Evolutionary conservation across 2,888 invertebrate genomes (phyloP), one percentile per base, ranked within the genome.

Genomic region (Pachymerium ferrugineum): DNA sequence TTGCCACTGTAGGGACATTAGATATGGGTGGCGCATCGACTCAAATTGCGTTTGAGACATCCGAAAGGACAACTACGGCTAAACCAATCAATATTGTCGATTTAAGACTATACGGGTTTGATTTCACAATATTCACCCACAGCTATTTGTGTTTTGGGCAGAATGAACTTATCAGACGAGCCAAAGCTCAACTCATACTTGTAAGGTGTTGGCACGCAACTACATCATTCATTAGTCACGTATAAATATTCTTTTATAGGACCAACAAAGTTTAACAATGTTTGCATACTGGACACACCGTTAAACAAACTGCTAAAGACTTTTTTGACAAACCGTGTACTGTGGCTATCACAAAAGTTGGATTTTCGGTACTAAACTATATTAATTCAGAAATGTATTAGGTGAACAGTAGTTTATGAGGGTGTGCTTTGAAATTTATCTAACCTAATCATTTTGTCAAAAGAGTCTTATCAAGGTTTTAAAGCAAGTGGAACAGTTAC

Each of bases 11-110:
- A 2, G 85, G 85, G 3, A 83, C 84, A 3, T 77, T 86, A 72
- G 86, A 86, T 78, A 78, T 86, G 77, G 86, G 86, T 33, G 86
- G 85, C 31, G 85, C 85, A 0, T 85, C 85, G 0, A 84, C 85
- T 14, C 85, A 86, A 79, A 82, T 85, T n/a, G 80, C 85, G 1
- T 83, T 82, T 78, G 78, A 79, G 73, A 76, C 80, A 16, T 78
- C 81, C 5, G 76, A 79, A 16, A 35, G 68, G 77, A 77, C 75
- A 74, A 72, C n/a, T 3, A 47, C 31, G 1, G 29, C 72, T 3
- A 73, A 73, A 8, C 70, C 74, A 72, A 22, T 25, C 19, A 70
- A 75, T 22, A 42, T 42, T 16, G 76, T 77, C 2, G 74, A 75
- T 22, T 76, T 78, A n/a, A 76, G 78, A 10, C 76, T 84, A 0